Evolutionary conservation across 2,797 vertebrate species (phyloP).

Genomic region (Ispidina lecontei): DNA sequence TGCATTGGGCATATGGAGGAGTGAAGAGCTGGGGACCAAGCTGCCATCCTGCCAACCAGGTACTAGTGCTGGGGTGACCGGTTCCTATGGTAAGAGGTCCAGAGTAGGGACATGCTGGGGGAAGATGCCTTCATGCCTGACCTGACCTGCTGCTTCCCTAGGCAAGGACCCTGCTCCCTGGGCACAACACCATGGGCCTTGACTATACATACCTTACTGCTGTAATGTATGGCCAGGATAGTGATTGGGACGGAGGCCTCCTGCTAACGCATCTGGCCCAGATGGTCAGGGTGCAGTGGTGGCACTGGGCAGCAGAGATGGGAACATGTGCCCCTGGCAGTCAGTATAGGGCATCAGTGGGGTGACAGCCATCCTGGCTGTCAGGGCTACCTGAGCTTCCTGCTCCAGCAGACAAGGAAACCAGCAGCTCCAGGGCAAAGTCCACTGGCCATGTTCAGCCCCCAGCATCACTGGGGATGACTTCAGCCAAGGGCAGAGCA

Average conservation of each 20-base stretch:
- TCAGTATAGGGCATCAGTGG: background rate
- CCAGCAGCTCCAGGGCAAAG: background rate
- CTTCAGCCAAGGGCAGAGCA: background rate
- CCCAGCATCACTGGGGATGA: background rate
- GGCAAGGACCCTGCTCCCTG: background rate
- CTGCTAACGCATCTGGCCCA: background rate
- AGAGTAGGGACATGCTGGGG: background rate
- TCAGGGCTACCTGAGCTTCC: background rate
- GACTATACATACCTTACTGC: fast-evolving
- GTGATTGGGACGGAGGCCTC: background rate
- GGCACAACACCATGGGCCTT: background rate
- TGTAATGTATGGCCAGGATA: background rate
- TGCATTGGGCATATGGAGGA: constrained; percentile 82
- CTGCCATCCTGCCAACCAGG: constrained; percentile 84
- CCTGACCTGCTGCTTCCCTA: background rate
- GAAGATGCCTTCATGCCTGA: background rate
- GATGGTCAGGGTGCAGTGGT: background rate
- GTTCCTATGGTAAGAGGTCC: fast-evolving
- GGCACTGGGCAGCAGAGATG: background rate
- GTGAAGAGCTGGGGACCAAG: constrained; percentile 76
- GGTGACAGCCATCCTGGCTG: background rate
- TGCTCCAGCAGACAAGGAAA: background rate
- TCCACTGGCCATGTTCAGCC: background rate
- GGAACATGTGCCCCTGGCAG: background rate
- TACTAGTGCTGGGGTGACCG: background rate